Evolutionary conservation across 2,888 invertebrate genomes (phyloP).

Genomic region (Drosophila setosimentum): DNA sequence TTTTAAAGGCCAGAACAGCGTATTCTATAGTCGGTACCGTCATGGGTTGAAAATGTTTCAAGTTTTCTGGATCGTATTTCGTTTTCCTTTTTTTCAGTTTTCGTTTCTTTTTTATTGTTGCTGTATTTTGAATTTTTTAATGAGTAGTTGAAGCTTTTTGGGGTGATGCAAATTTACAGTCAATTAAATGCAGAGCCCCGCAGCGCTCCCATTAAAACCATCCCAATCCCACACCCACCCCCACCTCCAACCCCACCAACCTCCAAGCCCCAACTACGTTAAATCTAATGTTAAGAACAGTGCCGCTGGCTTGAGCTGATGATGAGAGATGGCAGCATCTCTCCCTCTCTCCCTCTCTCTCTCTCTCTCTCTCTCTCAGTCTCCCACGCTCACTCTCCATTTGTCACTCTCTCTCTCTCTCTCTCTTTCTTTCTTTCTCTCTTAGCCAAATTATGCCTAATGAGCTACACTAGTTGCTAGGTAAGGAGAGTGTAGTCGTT

Average conservation of each 20-base stretch:
- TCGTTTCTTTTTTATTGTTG: neutral
- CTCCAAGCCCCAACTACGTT: too few species aligned
- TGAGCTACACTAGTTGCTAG: slow-evolving; percentile 58
- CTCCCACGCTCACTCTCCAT: neutral
- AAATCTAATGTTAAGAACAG: slow-evolving; percentile 10
- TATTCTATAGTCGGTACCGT: neutral
- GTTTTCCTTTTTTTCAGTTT: neutral
- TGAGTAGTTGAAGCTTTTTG: slow-evolving; percentile 73
- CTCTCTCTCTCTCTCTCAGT: neutral
- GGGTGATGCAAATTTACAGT: slow-evolving; percentile 75
- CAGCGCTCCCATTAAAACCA: slow-evolving; percentile 9
- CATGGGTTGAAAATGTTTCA: neutral
- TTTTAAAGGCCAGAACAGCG: neutral
- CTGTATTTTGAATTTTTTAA: slow-evolving; percentile 53
- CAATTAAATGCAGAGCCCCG: slow-evolving; percentile 67
- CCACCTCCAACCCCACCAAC: neutral
- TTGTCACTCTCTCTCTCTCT: neutral
- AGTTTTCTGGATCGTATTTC: too few species aligned
- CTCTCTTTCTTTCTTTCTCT: neutral
- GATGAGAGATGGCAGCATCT: slow-evolving; percentile 28
- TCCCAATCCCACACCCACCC: neutral
- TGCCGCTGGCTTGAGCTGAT: slow-evolving; percentile 16
- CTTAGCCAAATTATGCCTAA: slow-evolving; percentile 71
- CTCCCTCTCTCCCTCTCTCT: neutral
- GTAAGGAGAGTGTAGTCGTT: neutral